Evolutionary conservation across 2,888 invertebrate species (phyloP).

Genomic region (Archaeoteleia sp.): DNA sequence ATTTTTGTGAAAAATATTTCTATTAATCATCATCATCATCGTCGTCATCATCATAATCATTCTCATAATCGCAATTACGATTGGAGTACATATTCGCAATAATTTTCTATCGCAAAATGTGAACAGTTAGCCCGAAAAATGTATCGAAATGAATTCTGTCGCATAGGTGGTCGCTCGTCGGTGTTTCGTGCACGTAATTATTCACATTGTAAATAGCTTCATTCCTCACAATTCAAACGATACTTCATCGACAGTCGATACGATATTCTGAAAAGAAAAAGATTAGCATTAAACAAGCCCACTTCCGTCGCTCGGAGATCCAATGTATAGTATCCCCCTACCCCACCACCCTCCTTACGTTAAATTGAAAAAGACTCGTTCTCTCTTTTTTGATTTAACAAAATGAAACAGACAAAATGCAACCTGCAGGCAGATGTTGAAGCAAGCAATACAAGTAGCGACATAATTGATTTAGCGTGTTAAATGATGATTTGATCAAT

Average conservation of each 20-base stretch:
- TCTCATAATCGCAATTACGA: too few species aligned
- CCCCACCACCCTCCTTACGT: too few species aligned
- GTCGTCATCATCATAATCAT: too few species aligned
- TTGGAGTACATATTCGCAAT: too few species aligned
- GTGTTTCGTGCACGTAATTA: conserved; percentile 38
- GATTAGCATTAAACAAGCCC: conserved; percentile 5
- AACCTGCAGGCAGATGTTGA: conserved; percentile 21
- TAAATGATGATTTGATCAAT: too few species aligned
- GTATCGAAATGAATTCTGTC: conserved; percentile 21
- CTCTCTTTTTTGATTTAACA: conserved; percentile 16
- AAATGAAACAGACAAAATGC: conserved; percentile 4
- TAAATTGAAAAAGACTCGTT: conserved; percentile 12
- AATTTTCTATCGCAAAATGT: too few species aligned
- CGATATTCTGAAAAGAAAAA: conserved; percentile 8
- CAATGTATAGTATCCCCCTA: conserved; percentile 20
- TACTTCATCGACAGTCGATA: too few species aligned
- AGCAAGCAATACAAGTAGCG: conserved; percentile 43
- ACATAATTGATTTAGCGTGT: too few species aligned
- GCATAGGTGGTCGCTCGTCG: conserved; percentile 19
- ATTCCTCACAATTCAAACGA: conserved; percentile 21
- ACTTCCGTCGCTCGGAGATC: conserved; percentile 22
- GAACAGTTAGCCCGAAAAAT: too few species aligned
- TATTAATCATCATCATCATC: too few species aligned
- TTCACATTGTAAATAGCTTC: conserved; percentile 43
- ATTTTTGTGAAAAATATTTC: too few species aligned